Evolutionary conservation across 2,797 vertebrate genomes (phyloP), one percentile per base, ranked within the genome.

Genomic region (Eutrigla gurnardus): DNA sequence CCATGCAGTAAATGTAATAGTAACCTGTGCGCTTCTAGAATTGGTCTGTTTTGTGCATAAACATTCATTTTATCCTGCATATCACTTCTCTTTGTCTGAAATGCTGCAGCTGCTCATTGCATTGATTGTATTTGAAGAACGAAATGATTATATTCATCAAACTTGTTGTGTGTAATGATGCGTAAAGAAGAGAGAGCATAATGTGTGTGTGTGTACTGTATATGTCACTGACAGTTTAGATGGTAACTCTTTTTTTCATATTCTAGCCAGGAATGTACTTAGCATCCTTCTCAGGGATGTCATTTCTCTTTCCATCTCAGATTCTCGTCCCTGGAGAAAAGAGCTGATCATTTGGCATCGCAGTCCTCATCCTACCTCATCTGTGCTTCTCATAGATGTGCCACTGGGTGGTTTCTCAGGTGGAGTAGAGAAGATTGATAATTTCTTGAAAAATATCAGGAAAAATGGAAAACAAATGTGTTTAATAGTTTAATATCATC

Each of bases 221-320:
- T 25, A 25, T 25, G 25, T 25, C 25, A 25, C 25, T 25, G 39
- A 37, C n/a, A 0, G 0, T 54, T 73, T 62, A 43, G 42, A 18
- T 49, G 43, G 36, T 40, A 74, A 39, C 42, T 25, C 12, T 18
- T 8, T 25, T 75, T 58, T 70, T 73, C 10, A 46, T 43, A 69
- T 57, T 45, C 58, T 33, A 39, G 61, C 6, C 1, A 25, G 9
- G 54, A 49, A 80, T 50, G 66, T 82, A 71, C 61, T 80, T 85
- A 77, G 80, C 77, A 80, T 75, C 74, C 70, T 39, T 75, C 80
- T 77, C 70, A 75, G 73, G 64, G 67, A 80, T 65, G 35, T 80
- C 49, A 72, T 77, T 75, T 80, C 67, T 75, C 70, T 69, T 80
- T 77, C 52, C 2, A 85, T 82, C 63, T 79, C 59, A 77, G 82